A percentile compares a stretch with the other conserved stretches of the same genome.
These are phyloP conservation scores for Magallana angulata DNA, from an alignment of 1,140 invertebrate genomes.

Conservation along the genomic window DNA sequence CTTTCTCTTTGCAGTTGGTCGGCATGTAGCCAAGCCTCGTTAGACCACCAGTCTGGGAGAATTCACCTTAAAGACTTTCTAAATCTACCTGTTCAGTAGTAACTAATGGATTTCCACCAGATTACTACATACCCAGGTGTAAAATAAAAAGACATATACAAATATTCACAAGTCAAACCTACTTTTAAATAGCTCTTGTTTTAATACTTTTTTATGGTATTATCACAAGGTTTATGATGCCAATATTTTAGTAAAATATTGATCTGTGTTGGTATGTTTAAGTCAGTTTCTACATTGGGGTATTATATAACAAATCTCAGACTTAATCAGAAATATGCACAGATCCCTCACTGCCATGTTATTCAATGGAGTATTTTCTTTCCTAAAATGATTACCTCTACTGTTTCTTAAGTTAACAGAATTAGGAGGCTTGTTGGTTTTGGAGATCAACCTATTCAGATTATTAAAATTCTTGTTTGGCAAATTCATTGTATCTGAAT, in stretches of 20 bases:
- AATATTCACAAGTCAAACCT: constrained; percentile 30
- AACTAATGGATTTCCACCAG: constrained; percentile 20
- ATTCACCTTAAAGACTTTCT: background rate
- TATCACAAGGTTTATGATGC: background rate
- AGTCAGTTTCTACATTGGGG: background rate
- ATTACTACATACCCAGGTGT: constrained; percentile 30
- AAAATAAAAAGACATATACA: background rate
- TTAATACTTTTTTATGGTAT: background rate
- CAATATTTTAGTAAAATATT: constrained; percentile 29
- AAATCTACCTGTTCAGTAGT: constrained; percentile 18
- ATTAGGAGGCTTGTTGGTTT: background rate
- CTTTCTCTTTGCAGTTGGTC: constrained; percentile 14
- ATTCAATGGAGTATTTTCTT: constrained; percentile 21
- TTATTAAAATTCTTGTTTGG: background rate
- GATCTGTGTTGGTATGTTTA: background rate
- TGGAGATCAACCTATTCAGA: background rate
- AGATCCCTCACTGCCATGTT: background rate
- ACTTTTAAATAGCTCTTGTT: constrained; percentile 10
- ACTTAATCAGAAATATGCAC: constrained; percentile 31
- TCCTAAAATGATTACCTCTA: constrained; percentile 7
- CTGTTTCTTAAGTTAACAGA: constrained; percentile 23
- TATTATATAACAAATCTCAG: constrained; percentile 6
- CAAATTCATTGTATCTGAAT: too few relatives aligned
- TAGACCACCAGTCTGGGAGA: constrained; percentile 13
- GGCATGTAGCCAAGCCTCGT: background rate